phyloP scores from a whole-genome alignment of 2,113 vertebrate species.

The Porphyrio hochstetteri region DNA sequence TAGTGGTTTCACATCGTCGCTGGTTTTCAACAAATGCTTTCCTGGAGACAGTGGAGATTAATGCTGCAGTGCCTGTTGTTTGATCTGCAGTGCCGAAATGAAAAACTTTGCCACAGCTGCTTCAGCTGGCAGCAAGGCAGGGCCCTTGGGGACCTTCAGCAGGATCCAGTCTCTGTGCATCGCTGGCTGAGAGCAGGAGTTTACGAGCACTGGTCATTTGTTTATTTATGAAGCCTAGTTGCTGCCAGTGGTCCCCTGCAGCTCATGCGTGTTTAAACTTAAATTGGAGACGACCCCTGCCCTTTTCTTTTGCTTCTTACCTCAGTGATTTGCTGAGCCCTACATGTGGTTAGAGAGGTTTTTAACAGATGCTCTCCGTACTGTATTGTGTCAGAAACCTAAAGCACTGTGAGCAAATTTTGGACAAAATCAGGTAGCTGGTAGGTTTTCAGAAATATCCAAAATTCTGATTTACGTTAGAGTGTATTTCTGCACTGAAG shows the following conservation, averaged over 20 bases:
- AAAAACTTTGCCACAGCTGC: slow-evolving; percentile 17
- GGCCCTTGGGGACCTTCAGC: not conserved
- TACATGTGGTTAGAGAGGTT: fast-evolving
- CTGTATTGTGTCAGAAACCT: not conserved
- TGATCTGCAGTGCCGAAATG: not conserved
- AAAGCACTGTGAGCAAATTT: not conserved
- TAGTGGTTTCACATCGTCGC: not conserved
- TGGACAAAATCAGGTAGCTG: not conserved
- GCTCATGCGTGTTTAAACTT: not conserved
- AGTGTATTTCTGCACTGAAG: not conserved
- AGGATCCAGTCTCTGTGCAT: not conserved
- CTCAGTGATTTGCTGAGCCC: not conserved
- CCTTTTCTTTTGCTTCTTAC: not conserved
- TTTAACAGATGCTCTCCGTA: not conserved
- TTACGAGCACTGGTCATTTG: not conserved
- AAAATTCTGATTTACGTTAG: not conserved
- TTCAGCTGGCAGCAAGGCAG: fast-evolving
- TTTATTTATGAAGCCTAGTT: not conserved
- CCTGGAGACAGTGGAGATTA: not conserved
- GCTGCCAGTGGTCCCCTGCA: not conserved
- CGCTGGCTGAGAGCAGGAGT: not conserved
- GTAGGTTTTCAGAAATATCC: not conserved
- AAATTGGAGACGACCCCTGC: not conserved
- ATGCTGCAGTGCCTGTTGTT: not conserved
- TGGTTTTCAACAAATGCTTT: slow-evolving; percentile 5